Percentiles rank a stretch among this genome's conserved stretches.
These are phyloP conservation scores for Saccopteryx bilineata DNA, from an alignment of 2,113 vertebrate genomes.

Conservation along the genomic window DNA sequence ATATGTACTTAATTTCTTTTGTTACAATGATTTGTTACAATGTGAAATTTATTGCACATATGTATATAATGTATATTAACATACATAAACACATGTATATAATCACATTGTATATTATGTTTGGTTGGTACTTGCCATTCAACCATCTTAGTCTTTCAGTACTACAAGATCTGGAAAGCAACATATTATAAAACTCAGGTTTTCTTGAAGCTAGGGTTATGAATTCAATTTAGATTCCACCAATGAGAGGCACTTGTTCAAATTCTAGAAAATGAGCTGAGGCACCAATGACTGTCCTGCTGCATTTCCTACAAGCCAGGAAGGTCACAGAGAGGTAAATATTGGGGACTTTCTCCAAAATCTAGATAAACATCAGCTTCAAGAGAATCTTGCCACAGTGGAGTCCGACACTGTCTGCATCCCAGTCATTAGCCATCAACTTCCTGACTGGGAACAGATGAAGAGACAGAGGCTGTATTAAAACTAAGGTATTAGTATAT, in stretches of 20 bases:
- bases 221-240: neutral
- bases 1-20: conserved; percentile 3
- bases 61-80: neutral
- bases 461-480: neutral
- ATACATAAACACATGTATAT: neutral
- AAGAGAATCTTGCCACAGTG: neutral
- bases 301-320: neutral
- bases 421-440: neutral
- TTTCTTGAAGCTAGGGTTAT: neutral
- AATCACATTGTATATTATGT: neutral
- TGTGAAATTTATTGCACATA: neutral
- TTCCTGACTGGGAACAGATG: neutral
- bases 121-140: neutral
- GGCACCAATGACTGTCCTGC: neutral
- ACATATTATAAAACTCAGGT: neutral
- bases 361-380: neutral
- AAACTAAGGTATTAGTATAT: neutral
- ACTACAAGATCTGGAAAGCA: neutral
- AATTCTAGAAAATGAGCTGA: neutral
- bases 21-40: neutral
- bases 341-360: neutral
- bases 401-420: neutral
- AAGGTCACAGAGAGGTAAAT: neutral
- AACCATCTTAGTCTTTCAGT: neutral
- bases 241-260: neutral